Conservation (phyloP, 2,888 invertebrate genomes). For the Zootermopsis nevadensis region DNA sequence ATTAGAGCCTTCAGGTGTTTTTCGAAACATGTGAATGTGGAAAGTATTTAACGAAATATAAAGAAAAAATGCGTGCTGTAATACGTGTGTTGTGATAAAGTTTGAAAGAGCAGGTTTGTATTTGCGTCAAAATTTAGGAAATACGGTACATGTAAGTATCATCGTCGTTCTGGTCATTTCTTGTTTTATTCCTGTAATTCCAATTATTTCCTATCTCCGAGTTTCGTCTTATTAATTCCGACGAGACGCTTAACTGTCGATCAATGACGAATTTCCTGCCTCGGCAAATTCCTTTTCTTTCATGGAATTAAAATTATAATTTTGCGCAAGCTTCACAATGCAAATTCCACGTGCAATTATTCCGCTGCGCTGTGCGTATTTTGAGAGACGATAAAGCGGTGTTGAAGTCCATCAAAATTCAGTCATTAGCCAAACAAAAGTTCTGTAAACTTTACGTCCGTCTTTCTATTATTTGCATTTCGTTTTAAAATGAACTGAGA, state of each 20-base stretch:
- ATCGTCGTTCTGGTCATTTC: too few relatives aligned
- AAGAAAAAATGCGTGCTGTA: too few relatives aligned
- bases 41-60: too few relatives aligned
- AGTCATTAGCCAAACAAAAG: slow-evolving; percentile 45
- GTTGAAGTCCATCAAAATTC: slow-evolving; percentile 45
- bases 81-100: too few relatives aligned
- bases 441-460: slow-evolving; percentile 34
- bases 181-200: too few relatives aligned
- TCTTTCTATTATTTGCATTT: slow-evolving; percentile 41
- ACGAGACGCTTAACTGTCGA: slow-evolving; percentile 1
- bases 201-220: too few relatives aligned
- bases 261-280: slow-evolving; percentile 32
- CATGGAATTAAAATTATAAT: slow-evolving; percentile 36
- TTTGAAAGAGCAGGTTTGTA: too few relatives aligned
- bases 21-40: too few relatives aligned
- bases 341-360: slow-evolving; percentile 40
- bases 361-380: not conserved
- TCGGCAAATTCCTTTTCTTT: slow-evolving; percentile 22
- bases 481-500: slow-evolving; percentile 34
- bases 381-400: slow-evolving; percentile 17
- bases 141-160: too few relatives aligned
- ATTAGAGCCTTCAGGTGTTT: too few relatives aligned
- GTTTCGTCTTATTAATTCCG: too few relatives aligned
- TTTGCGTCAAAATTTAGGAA: too few relatives aligned
- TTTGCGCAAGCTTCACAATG: slow-evolving; percentile 31